Conservation (phyloP, 2,888 invertebrate species). For the Toxonevra muliebris region DNA sequence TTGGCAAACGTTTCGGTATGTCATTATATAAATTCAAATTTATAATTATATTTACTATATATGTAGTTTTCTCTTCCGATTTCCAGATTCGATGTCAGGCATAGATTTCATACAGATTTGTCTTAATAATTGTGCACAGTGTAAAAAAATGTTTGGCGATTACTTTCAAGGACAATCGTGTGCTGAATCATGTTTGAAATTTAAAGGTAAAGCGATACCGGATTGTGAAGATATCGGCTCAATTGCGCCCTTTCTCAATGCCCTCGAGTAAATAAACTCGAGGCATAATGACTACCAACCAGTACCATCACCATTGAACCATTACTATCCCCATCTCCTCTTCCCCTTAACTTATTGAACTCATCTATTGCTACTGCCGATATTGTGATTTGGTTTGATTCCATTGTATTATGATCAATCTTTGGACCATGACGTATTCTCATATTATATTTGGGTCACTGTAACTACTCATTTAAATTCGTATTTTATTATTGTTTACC, state of each 20-base stretch:
- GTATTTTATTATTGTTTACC: too few relatives aligned
- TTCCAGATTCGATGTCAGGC: constrained; percentile 56
- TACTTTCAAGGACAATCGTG: constrained; percentile 89
- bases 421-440: constrained; percentile 8
- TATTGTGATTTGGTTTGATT: not conserved
- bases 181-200: constrained; percentile 84
- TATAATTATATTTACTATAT: not conserved
- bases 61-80: not conserved
- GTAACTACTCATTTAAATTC: too few relatives aligned
- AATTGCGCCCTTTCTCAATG: constrained; percentile 80
- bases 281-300: not conserved
- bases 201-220: constrained; percentile 83
- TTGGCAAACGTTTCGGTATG: constrained; percentile 62
- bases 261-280: constrained; percentile 66
- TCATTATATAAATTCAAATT: constrained; percentile 10
- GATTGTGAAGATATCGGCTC: constrained; percentile 86
- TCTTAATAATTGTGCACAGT: constrained; percentile 88
- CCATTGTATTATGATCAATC: not conserved
- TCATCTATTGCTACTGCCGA: not conserved
- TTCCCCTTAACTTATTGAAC: not conserved
- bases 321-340: not conserved
- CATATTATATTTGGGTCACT: too few relatives aligned
- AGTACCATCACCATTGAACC: not conserved
- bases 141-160: constrained; percentile 86
- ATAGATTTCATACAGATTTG: constrained; percentile 74